These are phyloP conservation scores for Pantherophis alleghaniensis DNA, from an alignment of 2,797 vertebrate species.

Conservation along the genomic window DNA sequence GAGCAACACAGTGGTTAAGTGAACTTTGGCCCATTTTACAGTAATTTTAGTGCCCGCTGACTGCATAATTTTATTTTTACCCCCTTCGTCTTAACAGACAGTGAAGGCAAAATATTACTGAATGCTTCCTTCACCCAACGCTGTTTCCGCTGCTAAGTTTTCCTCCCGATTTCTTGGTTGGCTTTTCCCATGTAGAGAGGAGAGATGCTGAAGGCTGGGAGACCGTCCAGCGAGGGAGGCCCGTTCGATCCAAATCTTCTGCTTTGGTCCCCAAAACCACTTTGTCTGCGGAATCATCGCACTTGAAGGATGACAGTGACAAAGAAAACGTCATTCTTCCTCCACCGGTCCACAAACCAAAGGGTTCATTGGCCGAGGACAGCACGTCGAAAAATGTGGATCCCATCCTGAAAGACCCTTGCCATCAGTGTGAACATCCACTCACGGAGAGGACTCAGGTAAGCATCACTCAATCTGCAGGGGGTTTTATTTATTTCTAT, in stretches of 20 bases:
- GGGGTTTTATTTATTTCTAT: too few relatives aligned
- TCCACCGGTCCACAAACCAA: constrained; percentile 53
- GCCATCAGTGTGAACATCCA: constrained; percentile 53
- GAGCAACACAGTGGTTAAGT: too few relatives aligned
- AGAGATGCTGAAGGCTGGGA: constrained; percentile 97
- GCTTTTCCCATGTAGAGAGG: constrained; percentile 71
- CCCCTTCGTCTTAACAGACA: neutral
- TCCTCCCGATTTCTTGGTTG: constrained; percentile 12
- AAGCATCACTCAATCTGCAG: constrained; percentile 21
- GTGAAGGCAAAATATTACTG: constrained; percentile 9
- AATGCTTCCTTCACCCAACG: constrained; percentile 7
- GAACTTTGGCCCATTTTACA: too few relatives aligned
- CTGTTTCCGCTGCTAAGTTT: neutral
- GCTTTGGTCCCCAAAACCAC: constrained; percentile 78
- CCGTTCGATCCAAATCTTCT: constrained; percentile 86
- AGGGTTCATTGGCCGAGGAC: constrained; percentile 38
- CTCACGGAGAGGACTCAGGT: constrained; percentile 70
- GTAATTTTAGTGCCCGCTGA: neutral
- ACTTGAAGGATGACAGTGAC: constrained; percentile 78
- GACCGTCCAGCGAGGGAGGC: constrained; percentile 94
- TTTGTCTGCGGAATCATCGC: constrained; percentile 65
- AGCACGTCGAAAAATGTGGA: constrained; percentile 32
- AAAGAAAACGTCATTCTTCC: constrained; percentile 74
- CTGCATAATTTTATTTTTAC: neutral
- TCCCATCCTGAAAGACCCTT: constrained; percentile 55